phyloP scores from a whole-genome alignment of 2,797 vertebrate species.

The Tiaroga cobitis region DNA sequence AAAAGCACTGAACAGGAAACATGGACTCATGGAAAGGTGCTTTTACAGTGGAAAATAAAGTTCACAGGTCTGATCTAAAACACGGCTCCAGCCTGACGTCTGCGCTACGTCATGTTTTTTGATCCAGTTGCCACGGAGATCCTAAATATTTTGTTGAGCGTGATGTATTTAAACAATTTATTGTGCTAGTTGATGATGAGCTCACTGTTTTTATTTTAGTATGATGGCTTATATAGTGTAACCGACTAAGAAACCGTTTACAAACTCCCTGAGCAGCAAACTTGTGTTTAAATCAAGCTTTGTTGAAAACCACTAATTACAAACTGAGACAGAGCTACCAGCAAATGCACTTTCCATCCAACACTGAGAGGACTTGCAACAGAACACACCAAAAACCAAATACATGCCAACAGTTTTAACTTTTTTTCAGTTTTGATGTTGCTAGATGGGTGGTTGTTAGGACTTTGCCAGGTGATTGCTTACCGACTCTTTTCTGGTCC shows the following conservation, averaged over 20 bases:
- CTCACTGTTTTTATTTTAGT: background rate
- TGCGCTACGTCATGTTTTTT: slow-evolving; percentile 30
- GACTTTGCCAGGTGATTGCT: background rate
- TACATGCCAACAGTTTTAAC: background rate
- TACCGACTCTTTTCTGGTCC: background rate
- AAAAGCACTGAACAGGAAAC: slow-evolving; percentile 49
- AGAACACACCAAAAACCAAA: background rate
- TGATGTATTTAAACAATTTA: slow-evolving; percentile 29
- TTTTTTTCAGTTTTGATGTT: background rate
- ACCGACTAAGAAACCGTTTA: slow-evolving; percentile 45
- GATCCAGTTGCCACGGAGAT: slow-evolving; percentile 31
- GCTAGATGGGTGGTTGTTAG: background rate
- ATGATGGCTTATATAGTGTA: slow-evolving; percentile 6
- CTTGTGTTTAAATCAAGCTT: slow-evolving; percentile 63
- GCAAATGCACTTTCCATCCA: slow-evolving; percentile 49
- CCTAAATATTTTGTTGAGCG: slow-evolving; percentile 38
- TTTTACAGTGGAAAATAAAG: slow-evolving; percentile 71
- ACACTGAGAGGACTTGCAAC: slow-evolving; percentile 24
- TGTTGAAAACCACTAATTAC: slow-evolving; percentile 66
- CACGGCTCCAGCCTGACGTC: background rate
- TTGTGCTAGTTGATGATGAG: slow-evolving; percentile 29
- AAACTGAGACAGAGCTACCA: slow-evolving; percentile 60
- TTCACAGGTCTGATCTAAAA: slow-evolving; percentile 62
- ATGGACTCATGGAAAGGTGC: slow-evolving; percentile 69
- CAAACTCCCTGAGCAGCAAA: slow-evolving; percentile 45